Evolutionary conservation across 2,888 invertebrate genomes (phyloP), one percentile per base, ranked within the genome.

Genomic region (Amphipoea oculea): DNA sequence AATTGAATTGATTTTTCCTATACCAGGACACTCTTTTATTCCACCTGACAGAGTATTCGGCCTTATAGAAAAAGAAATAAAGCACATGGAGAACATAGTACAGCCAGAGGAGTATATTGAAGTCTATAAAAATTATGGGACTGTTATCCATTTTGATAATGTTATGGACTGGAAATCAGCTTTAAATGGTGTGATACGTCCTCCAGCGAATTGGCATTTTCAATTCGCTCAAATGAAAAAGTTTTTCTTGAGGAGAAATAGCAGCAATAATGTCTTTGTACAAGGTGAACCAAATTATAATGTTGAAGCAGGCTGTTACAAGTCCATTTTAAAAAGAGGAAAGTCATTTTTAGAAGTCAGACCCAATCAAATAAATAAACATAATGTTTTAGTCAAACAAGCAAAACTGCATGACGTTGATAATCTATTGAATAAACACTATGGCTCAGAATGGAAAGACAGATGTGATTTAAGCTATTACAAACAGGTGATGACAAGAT

Each of bases 301-400:
- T 69, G 76, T 69, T 76, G 42, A 76, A 67, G 36, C 76, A 76
- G 69, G 69, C 76, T 69, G 76, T 76, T 69, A 70, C 69, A 76
- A 76, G 69, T 69, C 76, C 69, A 76, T 76, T 69, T 60, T 76
- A 67, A 76, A 70, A 76, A 76, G 69, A 76, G 76, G 69, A 76
- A 76, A 76, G 69, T 62, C 76, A 70, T 76, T 76, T 67, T 69
- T 76, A 76, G 76, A 68, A 11, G 69, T 76, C 57, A 76, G 60
- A 76, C 68, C 45, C 42, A 76, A 57, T 60, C 69, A 68, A 69
- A 69, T 76, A 67, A 76, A 76, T 68, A 76, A 76, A 69, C 68
- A 69, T 67, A 45, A 57, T 67, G 66, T 54, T 23, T 51, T 57
- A 67, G 57, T 67, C 66, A 67, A 67, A 66, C 67, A 75, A 75